Percentiles rank a stretch among this genome's conserved stretches.
phyloP scores from a whole-genome alignment of 2,113 vertebrate genomes.

The Rhadina sibilatrix region DNA sequence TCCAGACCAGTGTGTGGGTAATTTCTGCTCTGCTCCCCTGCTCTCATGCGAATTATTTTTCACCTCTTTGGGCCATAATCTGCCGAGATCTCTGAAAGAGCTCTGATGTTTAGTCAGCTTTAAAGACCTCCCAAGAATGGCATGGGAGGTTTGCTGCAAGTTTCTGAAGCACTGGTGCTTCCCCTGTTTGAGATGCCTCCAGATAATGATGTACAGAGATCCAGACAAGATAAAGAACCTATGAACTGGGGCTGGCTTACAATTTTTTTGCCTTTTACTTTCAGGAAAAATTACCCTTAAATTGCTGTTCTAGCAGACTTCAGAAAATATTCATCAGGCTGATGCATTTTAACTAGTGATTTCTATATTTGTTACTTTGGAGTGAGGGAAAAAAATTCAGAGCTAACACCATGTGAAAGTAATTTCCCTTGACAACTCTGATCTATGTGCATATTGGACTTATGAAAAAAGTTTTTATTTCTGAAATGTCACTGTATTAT shows the following conservation, averaged over 20 bases:
- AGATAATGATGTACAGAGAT: background rate
- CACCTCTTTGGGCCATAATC: background rate
- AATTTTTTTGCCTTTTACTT: background rate
- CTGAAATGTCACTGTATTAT: background rate
- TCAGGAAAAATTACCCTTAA: background rate
- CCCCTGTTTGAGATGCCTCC: background rate
- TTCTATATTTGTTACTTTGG: background rate
- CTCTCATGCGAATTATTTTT: background rate
- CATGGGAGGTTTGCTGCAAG: background rate
- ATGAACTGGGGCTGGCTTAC: background rate
- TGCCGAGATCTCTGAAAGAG: background rate
- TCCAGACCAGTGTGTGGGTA: accelerated
- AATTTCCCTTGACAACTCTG: background rate
- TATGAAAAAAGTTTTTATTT: background rate
- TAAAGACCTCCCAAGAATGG: background rate
- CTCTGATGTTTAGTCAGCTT: background rate
- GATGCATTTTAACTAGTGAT: background rate
- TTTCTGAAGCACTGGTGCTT: background rate
- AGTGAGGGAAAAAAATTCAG: background rate
- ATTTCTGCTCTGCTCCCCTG: background rate
- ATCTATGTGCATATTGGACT: background rate
- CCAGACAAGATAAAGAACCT: background rate
- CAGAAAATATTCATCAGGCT: background rate
- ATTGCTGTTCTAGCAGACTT: background rate
- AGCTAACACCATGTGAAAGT: background rate